Evolutionary conservation across 2,797 vertebrate species (phyloP).

Genomic region (Vespertilio murinus): DNA sequence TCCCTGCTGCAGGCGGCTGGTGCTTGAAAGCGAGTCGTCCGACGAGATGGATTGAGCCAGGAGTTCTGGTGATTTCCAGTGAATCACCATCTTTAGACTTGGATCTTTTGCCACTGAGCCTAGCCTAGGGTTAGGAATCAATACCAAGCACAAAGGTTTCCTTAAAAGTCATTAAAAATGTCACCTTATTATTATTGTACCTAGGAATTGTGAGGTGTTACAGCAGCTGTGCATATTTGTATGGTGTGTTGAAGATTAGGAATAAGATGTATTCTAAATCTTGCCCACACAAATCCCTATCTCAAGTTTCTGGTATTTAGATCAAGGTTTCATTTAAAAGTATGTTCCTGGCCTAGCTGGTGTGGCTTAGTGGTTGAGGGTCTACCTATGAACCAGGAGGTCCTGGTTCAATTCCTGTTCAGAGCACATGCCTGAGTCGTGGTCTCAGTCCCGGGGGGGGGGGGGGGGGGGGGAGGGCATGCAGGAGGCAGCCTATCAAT

Average conservation of each 20-base stretch:
- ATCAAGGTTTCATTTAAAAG: not conserved
- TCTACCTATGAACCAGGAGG: too few species aligned
- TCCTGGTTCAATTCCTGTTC: too few species aligned
- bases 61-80: not conserved
- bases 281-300: not conserved
- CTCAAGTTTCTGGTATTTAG: not conserved
- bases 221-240: not conserved
- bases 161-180: not conserved
- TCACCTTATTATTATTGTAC: not conserved
- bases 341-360: not conserved
- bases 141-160: not conserved
- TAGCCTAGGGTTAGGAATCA: not conserved
- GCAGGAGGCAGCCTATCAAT: too few species aligned
- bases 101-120: not conserved
- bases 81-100: not conserved
- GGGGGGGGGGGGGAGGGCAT: too few species aligned
- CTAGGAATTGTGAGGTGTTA: not conserved
- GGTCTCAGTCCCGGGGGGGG: too few species aligned
- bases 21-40: accelerated
- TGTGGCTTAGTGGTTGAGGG: too few species aligned
- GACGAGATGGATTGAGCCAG: not conserved
- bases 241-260: not conserved
- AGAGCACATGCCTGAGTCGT: too few species aligned
- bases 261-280: not conserved
- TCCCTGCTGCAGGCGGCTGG: not conserved